phyloP scores from a whole-genome alignment of 2,888 invertebrate species.

The Drosophila austrosaltans region DNA sequence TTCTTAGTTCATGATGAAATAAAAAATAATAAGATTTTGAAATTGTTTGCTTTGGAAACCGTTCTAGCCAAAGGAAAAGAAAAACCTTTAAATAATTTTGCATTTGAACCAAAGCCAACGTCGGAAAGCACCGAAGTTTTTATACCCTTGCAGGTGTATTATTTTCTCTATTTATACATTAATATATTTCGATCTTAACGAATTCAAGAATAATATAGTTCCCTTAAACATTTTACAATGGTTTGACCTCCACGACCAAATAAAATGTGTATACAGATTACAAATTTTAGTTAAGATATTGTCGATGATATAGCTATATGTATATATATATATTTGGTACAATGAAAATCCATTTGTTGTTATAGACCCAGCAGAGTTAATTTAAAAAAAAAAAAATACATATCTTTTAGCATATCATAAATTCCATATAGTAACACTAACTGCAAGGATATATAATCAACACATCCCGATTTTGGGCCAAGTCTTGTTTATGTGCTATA shows the following conservation, averaged over 20 bases:
- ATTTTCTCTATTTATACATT: background rate
- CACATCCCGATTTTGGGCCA: constrained; percentile 35
- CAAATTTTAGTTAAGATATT: background rate
- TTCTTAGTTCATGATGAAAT: constrained; percentile 14
- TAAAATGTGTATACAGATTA: background rate
- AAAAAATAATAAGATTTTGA: constrained; percentile 15
- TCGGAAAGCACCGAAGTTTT: constrained; percentile 3
- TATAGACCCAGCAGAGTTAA: no score
- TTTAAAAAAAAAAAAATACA: no score
- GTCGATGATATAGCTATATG: background rate
- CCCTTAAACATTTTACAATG: no score
- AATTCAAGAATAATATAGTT: no score
- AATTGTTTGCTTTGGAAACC: constrained; percentile 15
- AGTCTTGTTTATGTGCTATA: constrained; percentile 54
- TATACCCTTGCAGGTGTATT: constrained; percentile 2
- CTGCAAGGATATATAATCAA: constrained; percentile 6
- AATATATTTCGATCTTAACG: no score
- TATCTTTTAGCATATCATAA: no score
- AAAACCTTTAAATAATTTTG: background rate
- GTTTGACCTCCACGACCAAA: background rate
- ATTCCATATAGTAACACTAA: background rate
- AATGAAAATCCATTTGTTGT: background rate
- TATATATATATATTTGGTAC: background rate
- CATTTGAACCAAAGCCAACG: constrained; percentile 24
- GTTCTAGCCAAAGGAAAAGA: background rate